These are phyloP conservation scores for Hystrix brachyura DNA, from an alignment of 2,113 vertebrate genomes.

Conservation along the genomic window DNA sequence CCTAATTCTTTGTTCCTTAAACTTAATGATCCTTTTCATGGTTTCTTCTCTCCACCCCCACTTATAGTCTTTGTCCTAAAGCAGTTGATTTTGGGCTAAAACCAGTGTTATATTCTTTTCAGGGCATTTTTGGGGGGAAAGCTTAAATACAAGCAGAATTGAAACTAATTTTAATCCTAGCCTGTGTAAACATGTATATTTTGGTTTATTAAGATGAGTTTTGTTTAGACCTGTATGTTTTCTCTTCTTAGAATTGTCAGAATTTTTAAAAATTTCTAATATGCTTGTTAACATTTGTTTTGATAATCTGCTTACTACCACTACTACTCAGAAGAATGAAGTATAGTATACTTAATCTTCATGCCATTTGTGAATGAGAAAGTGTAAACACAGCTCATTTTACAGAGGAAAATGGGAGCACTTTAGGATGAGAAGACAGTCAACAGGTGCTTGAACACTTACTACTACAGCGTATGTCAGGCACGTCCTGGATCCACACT, in stretches of 20 bases:
- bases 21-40: not conserved
- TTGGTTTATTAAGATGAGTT: conserved; percentile 16
- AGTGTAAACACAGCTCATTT: not conserved
- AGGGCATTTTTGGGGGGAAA: not conserved
- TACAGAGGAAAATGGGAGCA: not conserved
- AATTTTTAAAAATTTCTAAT: not conserved
- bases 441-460: not conserved
- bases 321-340: not conserved
- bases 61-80: conserved; percentile 54
- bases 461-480: not conserved
- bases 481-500: not conserved
- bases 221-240: conserved; percentile 4
- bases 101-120: conserved; percentile 29
- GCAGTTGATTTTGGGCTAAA: conserved; percentile 2
- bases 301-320: not conserved
- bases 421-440: not conserved
- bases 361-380: not conserved
- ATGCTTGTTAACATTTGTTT: conserved; percentile 3
- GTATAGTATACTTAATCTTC: not conserved
- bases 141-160: not conserved
- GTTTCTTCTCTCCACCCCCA: fast-evolving
- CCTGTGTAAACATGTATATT: not conserved
- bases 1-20: not conserved
- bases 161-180: conserved; percentile 1
- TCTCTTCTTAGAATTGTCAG: not conserved